phyloP scores from a whole-genome alignment of 2,113 vertebrate species.

The Limanda limanda region DNA sequence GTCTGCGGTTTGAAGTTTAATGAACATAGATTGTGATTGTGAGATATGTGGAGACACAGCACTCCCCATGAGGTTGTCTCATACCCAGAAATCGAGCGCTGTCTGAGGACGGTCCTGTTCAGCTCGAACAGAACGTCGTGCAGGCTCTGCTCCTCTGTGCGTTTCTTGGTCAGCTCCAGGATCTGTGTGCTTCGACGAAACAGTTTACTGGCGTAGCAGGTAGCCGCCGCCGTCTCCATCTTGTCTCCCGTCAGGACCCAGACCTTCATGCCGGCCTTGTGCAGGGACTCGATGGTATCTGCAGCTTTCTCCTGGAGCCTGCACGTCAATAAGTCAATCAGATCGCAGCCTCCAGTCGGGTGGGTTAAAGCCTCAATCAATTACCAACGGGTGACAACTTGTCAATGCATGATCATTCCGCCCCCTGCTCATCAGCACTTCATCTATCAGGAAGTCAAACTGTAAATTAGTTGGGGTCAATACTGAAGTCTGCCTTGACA shows the following conservation, averaged over 20 bases:
- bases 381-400: constrained; percentile 61
- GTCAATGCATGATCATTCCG: constrained; percentile 58
- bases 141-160: constrained; percentile 93
- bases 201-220: constrained; percentile 97
- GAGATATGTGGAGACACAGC: not conserved
- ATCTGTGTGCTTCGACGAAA: constrained; percentile 93
- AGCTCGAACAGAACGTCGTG: constrained; percentile 95
- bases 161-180: constrained; percentile 96
- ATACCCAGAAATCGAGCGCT: constrained; percentile 89
- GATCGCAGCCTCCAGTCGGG: constrained; percentile 25
- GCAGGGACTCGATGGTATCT: constrained; percentile 95
- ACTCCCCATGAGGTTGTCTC: constrained; percentile 19
- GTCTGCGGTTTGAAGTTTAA: not conserved
- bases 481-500: constrained; percentile 17
- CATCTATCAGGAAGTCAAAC: constrained; percentile 57
- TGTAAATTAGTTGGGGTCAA: constrained; percentile 46
- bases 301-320: constrained; percentile 98
- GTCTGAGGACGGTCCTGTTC: constrained; percentile 90
- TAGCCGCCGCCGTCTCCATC: constrained; percentile 97
- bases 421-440: constrained; percentile 46
- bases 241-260: constrained; percentile 99
- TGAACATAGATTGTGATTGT: not conserved
- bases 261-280: constrained; percentile 98
- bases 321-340: constrained; percentile 56
- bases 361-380: constrained; percentile 54